Percentiles rank a stretch among this genome's conserved stretches.
Evolutionary conservation across 2,113 vertebrate genomes (phyloP).

Genomic region (Phylloscopus trochiloides): DNA sequence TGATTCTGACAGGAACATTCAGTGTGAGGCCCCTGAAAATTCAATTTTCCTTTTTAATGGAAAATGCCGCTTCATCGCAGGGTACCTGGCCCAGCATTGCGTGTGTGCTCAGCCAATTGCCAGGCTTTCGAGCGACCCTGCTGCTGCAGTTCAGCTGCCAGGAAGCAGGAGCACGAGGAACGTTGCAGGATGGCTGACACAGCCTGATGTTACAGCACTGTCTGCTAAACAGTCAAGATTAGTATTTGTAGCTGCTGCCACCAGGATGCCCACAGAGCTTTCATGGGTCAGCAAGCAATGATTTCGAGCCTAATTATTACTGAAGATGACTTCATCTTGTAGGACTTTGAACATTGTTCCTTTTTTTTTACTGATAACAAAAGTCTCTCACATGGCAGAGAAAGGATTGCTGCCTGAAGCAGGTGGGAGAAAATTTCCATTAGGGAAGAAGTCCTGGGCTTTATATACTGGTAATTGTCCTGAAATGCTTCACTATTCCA

Average conservation of each 20-base stretch:
- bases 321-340: constrained; percentile 16
- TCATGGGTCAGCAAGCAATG: constrained; percentile 23
- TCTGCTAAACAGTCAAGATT: not conserved
- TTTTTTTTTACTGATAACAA: constrained; percentile 35
- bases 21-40: not conserved
- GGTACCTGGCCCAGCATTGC: not conserved
- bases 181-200: not conserved
- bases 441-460: constrained; percentile 53
- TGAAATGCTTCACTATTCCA: constrained; percentile 40
- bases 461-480: constrained; percentile 55
- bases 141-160: not conserved
- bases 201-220: not conserved
- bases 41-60: not conserved
- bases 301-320: constrained; percentile 46
- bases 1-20: not conserved
- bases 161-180: not conserved
- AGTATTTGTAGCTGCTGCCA: constrained; percentile 19
- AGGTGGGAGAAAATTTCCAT: constrained; percentile 38
- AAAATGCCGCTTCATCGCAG: not conserved
- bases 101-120: not conserved
- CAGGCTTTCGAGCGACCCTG: not conserved
- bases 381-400: constrained; percentile 24
- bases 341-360: constrained; percentile 38
- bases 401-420: constrained; percentile 45
- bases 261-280: not conserved